These are phyloP conservation scores for Hoplostethus mediterraneus DNA, from an alignment of 2,797 vertebrate genomes.

Conservation along the genomic window DNA sequence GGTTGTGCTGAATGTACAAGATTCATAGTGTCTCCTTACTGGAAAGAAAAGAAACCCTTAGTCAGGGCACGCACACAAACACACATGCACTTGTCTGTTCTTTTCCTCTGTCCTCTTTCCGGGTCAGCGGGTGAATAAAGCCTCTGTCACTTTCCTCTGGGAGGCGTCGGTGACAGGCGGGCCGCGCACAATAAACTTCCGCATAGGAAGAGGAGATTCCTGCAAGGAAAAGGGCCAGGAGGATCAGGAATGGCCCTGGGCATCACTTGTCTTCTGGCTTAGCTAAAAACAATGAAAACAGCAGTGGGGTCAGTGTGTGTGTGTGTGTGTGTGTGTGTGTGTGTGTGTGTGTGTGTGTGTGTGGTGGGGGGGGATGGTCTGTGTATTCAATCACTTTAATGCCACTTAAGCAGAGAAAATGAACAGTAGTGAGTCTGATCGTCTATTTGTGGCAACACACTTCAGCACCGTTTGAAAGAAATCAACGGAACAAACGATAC, in stretches of 20 bases:
- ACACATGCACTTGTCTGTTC: constrained; percentile 41
- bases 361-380: too few relatives aligned
- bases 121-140: constrained; percentile 83
- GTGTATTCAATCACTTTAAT: too few relatives aligned
- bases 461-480: too few relatives aligned
- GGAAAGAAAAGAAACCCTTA: constrained; percentile 83
- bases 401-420: too few relatives aligned
- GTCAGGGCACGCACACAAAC: constrained; percentile 71
- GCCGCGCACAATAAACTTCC: constrained; percentile 76
- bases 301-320: background rate
- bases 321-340: background rate
- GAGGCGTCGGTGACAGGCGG: constrained; percentile 76
- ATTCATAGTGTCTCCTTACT: constrained; percentile 69
- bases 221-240: constrained; percentile 78
- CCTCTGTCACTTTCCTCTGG: constrained; percentile 82
- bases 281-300: constrained; percentile 62
- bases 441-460: too few relatives aligned
- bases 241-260: constrained; percentile 69
- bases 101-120: constrained; percentile 77
- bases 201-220: constrained; percentile 80
- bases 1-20: constrained; percentile 79
- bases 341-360: constrained; percentile 3
- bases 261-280: constrained; percentile 69
- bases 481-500: too few relatives aligned
- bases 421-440: too few relatives aligned